Base-by-base conservation (phyloP, 2,888 invertebrate species). In the Rhagonycha lutea region DNA sequence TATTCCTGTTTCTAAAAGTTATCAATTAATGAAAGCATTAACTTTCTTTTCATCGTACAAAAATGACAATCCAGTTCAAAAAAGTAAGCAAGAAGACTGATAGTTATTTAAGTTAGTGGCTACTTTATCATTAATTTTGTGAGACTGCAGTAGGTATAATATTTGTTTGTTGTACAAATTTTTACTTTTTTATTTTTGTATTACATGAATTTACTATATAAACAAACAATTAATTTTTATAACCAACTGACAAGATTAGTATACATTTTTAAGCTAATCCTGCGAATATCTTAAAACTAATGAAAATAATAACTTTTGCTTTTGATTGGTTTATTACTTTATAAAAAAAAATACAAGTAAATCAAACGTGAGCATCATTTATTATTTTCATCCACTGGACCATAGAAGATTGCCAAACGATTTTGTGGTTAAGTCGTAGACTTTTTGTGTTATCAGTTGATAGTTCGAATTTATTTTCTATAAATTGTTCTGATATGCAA, bases 1-100 rank as follows among this genome's bases (percentile, higher is more conserved):
- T 86, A 95, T 96, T 78, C 96, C 96, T 0, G 94, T 96, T 70
- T 96, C 96, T 29, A 96, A 96, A 88, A 96, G 96, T 86, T 96
- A 96, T 86, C 96, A 96, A 86, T 89, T 96, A 4, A 96, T 96
- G 95, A 96, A 96, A 86, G 96, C 96, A 0, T 88, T 96, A 10
- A 95, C 96, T 0, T 96, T 96, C 89, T 96, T 96, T 88, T 95
- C 96, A 0, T 92, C 94, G 29, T 95, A 95, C 84, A 94, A 94
- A 85, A 95, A 94, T 83, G 92, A 93, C 72, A 85, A 78, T 14
- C 80, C 78, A 47, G 76, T 81, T 10, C 77, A 79, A 60, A 82
- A 81, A 78, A 70, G 81, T 11, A 81, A 80, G 68, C 76, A 79
- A 67, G 79, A 82, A 81, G 83, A 83, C 81, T 83, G 83, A 83